A percentile compares a stretch with the other conserved stretches of the same genome.
These are phyloP conservation scores for Callospermophilus lateralis DNA, from an alignment of 2,113 vertebrate species.

Conservation along the genomic window DNA sequence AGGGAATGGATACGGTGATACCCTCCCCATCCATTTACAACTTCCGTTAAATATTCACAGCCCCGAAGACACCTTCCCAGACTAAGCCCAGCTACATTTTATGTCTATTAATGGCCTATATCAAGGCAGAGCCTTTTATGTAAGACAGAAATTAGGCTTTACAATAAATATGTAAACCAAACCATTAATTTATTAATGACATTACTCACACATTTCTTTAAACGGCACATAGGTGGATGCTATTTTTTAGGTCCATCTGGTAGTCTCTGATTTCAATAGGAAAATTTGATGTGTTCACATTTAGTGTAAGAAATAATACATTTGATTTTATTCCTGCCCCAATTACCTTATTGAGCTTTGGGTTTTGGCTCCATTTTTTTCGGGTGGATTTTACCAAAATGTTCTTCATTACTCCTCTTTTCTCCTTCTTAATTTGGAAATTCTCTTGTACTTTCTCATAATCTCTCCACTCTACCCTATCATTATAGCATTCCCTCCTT, in stretches of 20 bases:
- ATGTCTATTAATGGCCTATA: background rate
- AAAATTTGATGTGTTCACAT: background rate
- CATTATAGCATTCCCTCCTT: background rate
- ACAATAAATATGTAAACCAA: constrained; percentile 5
- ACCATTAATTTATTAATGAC: background rate
- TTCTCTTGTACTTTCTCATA: background rate
- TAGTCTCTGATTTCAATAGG: background rate
- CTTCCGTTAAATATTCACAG: background rate
- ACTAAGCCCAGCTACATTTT: background rate
- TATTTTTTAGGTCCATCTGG: background rate
- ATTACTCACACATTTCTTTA: background rate
- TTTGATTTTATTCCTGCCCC: background rate
- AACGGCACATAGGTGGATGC: background rate
- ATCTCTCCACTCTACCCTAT: background rate
- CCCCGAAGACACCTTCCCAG: background rate
- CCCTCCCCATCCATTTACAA: background rate
- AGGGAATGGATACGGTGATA: background rate
- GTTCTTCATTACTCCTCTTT: background rate
- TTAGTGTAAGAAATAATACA: background rate
- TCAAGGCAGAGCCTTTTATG: background rate
- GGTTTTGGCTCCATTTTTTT: background rate
- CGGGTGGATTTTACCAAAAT: background rate
- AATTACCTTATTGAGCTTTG: background rate
- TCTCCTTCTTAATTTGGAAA: constrained; percentile 2
- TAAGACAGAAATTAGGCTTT: background rate